Evolutionary conservation across 2,797 vertebrate species (phyloP).

Genomic region (Muraenolepis orangiensis): DNA sequence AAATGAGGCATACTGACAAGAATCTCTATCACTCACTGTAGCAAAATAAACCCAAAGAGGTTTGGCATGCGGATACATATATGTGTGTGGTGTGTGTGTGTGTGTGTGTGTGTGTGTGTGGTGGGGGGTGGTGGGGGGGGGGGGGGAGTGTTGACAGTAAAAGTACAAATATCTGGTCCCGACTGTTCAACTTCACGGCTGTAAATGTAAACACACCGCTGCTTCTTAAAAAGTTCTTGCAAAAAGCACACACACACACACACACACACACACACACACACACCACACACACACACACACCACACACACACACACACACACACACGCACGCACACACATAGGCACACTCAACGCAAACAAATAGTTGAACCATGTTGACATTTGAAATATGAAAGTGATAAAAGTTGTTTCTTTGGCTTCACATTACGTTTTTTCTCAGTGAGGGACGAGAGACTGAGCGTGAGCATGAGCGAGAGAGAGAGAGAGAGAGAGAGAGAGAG

Average conservation of each 20-base stretch:
- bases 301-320: not conserved
- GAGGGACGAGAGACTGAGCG: conserved; percentile 18
- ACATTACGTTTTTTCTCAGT: conserved; percentile 25
- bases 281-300: not conserved
- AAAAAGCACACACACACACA: not conserved
- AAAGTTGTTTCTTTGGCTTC: not conserved
- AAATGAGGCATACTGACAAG: not conserved
- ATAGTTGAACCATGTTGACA: not conserved
- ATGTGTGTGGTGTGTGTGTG: not conserved
- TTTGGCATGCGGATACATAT: not conserved
- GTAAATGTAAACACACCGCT: not conserved
- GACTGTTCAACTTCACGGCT: not conserved
- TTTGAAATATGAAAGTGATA: not conserved
- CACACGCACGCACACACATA: conserved; percentile 6
- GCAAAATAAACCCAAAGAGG: not conserved
- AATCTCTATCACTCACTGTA: not conserved
- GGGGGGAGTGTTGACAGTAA: not conserved
- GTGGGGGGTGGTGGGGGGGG: not conserved
- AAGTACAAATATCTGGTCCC: not conserved
- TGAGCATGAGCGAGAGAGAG: not conserved
- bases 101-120: not conserved
- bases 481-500: conserved; percentile 17
- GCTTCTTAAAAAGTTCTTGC: too few relatives aligned
- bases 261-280: conserved; percentile 4
- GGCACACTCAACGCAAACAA: conserved; percentile 2